Evolutionary conservation across 1,140 invertebrate genomes (phyloP), one percentile per base, ranked within the genome.

Genomic region (Anagrus nilaparvatae): DNA sequence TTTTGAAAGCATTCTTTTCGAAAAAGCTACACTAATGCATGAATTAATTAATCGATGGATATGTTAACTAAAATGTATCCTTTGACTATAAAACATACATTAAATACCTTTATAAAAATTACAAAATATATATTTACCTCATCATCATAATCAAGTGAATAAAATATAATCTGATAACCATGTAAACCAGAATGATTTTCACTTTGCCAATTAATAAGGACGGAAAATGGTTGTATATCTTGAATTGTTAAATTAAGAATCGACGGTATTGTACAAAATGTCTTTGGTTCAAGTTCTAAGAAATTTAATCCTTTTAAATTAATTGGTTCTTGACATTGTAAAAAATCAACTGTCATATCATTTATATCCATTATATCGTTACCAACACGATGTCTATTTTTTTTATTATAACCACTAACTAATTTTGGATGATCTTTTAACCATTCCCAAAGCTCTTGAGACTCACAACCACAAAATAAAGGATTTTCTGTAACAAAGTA

Each of bases 401-500:
- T n/a, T n/a, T n/a, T n/a, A n/a, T n/a, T n/a, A n/a, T n/a, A n/a
- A 52, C 71, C 65, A 19, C 78, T 67, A 6, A 83, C 72, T 46
- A 77, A 58, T 54, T 87, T 85, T 48, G 81, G 77, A 68, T 93
- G 87, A 63, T 90, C 84, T 47, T 81, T 74, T 46, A 91, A 72
- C 88, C 88, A 93, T 68, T 82, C 80, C 87, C 87, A 91, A 1
- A 89, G 67, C 54, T 87, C 83, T 66, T 89, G 82, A n/a, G 84
- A 78, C 51, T 88, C 84, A 58, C 88, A 93, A 48, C 79, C 81
- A 63, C 88, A 93, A 43, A 81, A 76, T 41, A 90, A 62, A 23
- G 88, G 87, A 67, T 92, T 92, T 54, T 87, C 88, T 91, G 66
- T 18, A 70, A 73, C 51, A 33, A 4, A 45, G 18, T 39, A 40